Conservation (phyloP, 2,888 invertebrate genomes). For the Hylaea fasciaria region DNA sequence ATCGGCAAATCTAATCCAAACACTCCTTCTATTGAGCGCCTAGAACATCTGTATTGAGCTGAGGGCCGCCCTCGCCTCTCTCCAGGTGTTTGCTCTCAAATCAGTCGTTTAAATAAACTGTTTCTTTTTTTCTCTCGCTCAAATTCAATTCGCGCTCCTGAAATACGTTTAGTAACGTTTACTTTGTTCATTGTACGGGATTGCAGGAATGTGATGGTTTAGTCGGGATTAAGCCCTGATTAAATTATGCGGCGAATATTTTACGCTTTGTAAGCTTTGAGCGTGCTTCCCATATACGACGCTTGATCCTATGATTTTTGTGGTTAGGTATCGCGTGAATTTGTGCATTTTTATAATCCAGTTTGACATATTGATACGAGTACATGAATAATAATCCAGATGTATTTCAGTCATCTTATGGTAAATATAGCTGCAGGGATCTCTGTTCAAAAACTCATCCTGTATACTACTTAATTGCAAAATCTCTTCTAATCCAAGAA, state of each 20-base stretch:
- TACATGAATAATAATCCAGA: too few species aligned
- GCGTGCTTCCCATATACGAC: conserved; percentile 7
- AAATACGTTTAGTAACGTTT: conserved; percentile 68
- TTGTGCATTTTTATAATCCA: not conserved
- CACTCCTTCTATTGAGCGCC: conserved; percentile 11
- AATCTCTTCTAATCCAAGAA: conserved; percentile 53
- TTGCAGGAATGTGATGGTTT: conserved; percentile 44
- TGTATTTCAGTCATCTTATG: too few species aligned
- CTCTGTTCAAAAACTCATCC: too few species aligned
- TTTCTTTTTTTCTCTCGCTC: conserved; percentile 69
- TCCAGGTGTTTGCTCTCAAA: conserved; percentile 77
- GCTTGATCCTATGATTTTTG: not conserved
- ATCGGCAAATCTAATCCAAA: conserved; percentile 28
- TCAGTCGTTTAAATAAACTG: conserved; percentile 80
- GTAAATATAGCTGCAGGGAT: too few species aligned
- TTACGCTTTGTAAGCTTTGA: conserved; percentile 15
- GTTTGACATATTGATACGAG: too few species aligned
- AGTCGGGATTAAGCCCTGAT: conserved; percentile 34
- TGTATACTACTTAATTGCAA: not conserved
- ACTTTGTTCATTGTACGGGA: conserved; percentile 57
- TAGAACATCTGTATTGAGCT: conserved; percentile 58
- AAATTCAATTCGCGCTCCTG: conserved; percentile 71
- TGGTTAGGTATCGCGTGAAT: not conserved
- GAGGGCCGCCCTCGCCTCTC: conserved; percentile 58
- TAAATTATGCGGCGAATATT: conserved; percentile 30